Conservation (phyloP, 2,888 invertebrate species). For the Parelbella ahira region DNA sequence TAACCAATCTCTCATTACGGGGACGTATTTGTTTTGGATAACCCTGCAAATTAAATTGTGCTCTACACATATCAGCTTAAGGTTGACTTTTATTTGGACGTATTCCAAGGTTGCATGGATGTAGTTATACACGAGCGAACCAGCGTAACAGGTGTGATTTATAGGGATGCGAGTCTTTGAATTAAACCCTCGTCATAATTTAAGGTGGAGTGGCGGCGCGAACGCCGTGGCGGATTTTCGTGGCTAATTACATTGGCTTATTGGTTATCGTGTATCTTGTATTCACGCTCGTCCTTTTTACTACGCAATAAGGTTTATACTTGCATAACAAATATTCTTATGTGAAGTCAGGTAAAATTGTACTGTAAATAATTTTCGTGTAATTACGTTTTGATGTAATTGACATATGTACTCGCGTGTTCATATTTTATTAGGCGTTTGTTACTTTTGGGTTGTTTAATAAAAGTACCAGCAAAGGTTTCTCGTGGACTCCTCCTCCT, state of each 20-base stretch:
- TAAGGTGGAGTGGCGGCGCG: constrained; percentile 33
- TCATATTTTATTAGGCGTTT: background rate
- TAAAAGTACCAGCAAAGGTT: too few species aligned
- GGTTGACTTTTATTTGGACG: constrained; percentile 30
- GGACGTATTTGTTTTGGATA: constrained; percentile 33
- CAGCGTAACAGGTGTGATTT: constrained; percentile 40
- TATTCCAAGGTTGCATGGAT: constrained; percentile 35
- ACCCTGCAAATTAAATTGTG: constrained; percentile 22
- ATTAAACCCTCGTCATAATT: constrained; percentile 41
- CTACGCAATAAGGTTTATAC: background rate
- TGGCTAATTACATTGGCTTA: constrained; percentile 32
- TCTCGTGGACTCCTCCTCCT: too few species aligned
- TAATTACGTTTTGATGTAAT: too few species aligned
- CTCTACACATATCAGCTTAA: constrained; percentile 27
- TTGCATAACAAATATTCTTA: too few species aligned
- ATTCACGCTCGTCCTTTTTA: constrained; percentile 8
- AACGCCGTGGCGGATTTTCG: constrained; percentile 29
- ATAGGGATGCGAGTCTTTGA: constrained; percentile 36
- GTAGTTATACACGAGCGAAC: constrained; percentile 32
- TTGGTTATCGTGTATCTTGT: constrained; percentile 15
- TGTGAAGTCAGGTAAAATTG: too few species aligned
- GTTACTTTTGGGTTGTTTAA: background rate
- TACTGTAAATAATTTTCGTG: too few species aligned
- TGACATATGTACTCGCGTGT: too few species aligned
- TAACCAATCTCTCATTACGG: constrained; percentile 43